phyloP scores from a whole-genome alignment of 1,140 invertebrate genomes.

The Drosophila lacertosa region DNA sequence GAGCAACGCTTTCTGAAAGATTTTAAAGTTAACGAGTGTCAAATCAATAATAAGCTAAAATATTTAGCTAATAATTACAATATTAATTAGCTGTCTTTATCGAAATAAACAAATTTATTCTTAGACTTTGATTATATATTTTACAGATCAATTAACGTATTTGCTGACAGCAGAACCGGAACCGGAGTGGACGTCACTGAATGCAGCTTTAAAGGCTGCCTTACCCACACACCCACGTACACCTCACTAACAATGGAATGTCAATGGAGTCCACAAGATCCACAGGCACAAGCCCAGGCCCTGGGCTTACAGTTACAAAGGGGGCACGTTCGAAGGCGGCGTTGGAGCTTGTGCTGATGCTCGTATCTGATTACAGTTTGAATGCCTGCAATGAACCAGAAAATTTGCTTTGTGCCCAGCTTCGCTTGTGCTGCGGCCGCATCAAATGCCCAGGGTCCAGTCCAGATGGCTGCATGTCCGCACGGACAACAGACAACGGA shows the following conservation, averaged over 20 bases:
- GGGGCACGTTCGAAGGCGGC: too few species aligned
- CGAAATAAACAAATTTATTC: too few species aligned
- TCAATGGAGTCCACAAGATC: conserved; percentile 24
- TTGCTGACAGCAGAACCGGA: background rate
- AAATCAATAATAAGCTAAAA: too few species aligned
- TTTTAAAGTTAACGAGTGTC: too few species aligned
- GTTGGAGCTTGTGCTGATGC: conserved; percentile 13
- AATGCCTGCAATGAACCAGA: conserved; percentile 78
- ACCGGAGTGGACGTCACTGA: background rate
- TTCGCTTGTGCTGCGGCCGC: conserved; percentile 56
- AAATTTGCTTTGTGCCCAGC: conserved; percentile 60
- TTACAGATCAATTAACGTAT: background rate
- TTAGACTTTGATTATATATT: too few species aligned
- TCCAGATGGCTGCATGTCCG: background rate
- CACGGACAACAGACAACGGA: conserved; percentile 10
- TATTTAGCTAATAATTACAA: too few species aligned
- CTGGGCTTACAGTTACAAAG: conserved; percentile 19
- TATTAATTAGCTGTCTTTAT: too few species aligned
- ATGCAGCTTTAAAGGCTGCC: conserved; percentile 2
- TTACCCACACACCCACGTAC: background rate
- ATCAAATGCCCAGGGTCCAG: conserved; percentile 21
- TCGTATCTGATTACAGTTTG: conserved; percentile 78
- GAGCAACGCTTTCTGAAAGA: too few species aligned
- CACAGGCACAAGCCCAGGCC: conserved; percentile 10
- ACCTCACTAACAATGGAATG: conserved; percentile 2